Evolutionary conservation across 2,113 vertebrate genomes (phyloP), one percentile per base, ranked within the genome.

Genomic region (Mellivora capensis): DNA sequence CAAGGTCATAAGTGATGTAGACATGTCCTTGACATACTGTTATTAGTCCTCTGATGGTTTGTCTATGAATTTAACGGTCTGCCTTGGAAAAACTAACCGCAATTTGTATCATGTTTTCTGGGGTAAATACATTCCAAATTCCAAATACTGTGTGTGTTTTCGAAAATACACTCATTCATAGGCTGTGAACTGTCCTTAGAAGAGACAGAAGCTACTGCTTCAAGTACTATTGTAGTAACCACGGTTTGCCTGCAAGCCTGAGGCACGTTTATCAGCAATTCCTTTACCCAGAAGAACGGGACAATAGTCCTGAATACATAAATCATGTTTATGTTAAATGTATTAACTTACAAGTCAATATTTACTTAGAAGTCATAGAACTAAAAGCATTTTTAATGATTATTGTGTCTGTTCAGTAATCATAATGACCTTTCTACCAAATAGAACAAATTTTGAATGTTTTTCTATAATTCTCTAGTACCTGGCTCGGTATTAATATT

Each of bases 351-450:
- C 27, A 31, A 77, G 74, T 47, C 42, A 77, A 47, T 77, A 47
- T 47, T 31, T 77, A 77, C 13, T 31, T 77, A 77, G 80, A 71
- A 42, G 47, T 93, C 76, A 90, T n/a, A 90, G 42, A 95, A 61
- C 61, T 92, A 62, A 47, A 92, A 77, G 34, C 59, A 37, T 74
- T 95, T 92, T 95, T 47, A 64, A 21, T 93, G 47, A 92, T 91
- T 93, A 72, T 82, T 96, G 64, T 95, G 23, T 96, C 72, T 95
- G 23, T 25, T 93, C 61, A 49, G 12, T 92, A 93, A 96, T 79
- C 69, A 97, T 91, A 95, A 90, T 90, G 31, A 87, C 18, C 52
- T 97, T 97, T 92, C 76, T 74, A 92, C 34, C 20, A 69, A 94
- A 67, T 39, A 96, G 14, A 96, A 91, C 44, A 93, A 20, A 96